Percentiles rank a stretch among this genome's conserved stretches.
phyloP scores from a whole-genome alignment of 2,113 vertebrate genomes.

The Ammodytes dubius region DNA sequence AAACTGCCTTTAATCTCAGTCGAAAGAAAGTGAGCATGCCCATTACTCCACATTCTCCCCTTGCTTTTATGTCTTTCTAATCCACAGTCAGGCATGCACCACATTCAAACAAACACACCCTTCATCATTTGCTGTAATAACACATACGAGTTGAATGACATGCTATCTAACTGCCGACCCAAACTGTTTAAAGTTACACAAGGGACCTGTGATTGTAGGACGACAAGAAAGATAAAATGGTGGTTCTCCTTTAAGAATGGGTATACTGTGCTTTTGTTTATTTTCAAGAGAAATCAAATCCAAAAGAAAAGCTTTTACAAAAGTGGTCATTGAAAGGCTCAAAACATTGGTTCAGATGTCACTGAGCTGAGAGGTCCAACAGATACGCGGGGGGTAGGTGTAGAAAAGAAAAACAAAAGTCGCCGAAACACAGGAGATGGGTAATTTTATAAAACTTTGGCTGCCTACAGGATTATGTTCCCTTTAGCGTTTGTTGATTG shows the following conservation, averaged over 20 bases:
- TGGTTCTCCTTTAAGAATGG: conserved; percentile 58
- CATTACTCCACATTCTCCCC: background rate
- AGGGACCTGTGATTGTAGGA: conserved; percentile 58
- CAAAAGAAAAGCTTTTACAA: conserved; percentile 28
- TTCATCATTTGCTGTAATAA: conserved; percentile 52
- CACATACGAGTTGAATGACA: conserved; percentile 37
- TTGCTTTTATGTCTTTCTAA: conserved; percentile 32
- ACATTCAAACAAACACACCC: conserved; percentile 46
- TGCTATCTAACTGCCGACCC: conserved; percentile 13
- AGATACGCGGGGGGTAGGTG: conserved; percentile 32
- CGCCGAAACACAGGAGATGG: conserved; percentile 52
- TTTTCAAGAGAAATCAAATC: conserved; percentile 66
- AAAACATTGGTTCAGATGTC: conserved; percentile 66
- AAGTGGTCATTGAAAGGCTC: conserved; percentile 50
- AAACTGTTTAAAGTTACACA: conserved; percentile 45
- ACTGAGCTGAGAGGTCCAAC: conserved; percentile 20
- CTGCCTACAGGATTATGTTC: conserved; percentile 49
- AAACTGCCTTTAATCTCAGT: conserved; percentile 33
- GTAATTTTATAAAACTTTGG: conserved; percentile 56
- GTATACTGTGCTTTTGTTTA: conserved; percentile 59
- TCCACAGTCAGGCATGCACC: conserved; percentile 39
- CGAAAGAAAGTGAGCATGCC: background rate
- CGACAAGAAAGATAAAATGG: conserved; percentile 43
- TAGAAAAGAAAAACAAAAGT: conserved; percentile 68
- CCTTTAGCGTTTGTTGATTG: conserved; percentile 48